Conservation (phyloP, 1,140 invertebrate species). For the Nebria ingens region DNA sequence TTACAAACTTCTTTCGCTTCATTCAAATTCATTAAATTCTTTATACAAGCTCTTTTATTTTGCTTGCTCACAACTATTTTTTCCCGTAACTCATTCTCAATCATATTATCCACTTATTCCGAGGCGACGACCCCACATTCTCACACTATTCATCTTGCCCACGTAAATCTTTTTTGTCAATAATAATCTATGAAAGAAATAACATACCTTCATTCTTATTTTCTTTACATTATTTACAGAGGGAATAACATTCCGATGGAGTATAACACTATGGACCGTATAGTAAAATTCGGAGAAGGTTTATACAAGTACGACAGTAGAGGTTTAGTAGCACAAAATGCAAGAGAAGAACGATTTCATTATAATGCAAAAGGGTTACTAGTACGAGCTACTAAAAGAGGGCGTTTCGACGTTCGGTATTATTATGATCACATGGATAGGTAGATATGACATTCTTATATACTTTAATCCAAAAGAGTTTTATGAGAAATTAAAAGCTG, state of each 20-base stretch:
- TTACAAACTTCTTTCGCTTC: too few relatives aligned
- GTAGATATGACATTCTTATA: conserved; percentile 21
- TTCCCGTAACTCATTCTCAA: too few relatives aligned
- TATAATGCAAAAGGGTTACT: conserved; percentile 89
- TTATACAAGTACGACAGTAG: conserved; percentile 81
- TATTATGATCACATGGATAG: conserved; percentile 84
- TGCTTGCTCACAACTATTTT: too few relatives aligned
- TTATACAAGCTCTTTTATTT: too few relatives aligned
- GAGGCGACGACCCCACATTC: too few relatives aligned
- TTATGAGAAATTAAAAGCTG: not conserved
- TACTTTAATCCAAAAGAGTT: not conserved
- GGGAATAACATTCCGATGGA: conserved; percentile 86
- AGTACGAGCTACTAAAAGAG: conserved; percentile 68
- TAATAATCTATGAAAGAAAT: too few relatives aligned
- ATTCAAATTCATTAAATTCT: too few relatives aligned
- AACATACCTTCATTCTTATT: conserved; percentile 13
- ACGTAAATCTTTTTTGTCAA: too few relatives aligned
- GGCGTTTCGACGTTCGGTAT: conserved; percentile 86
- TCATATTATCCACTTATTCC: too few relatives aligned
- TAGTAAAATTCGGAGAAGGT: conserved; percentile 84
- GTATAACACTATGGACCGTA: conserved; percentile 79
- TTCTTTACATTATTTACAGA: too few relatives aligned
- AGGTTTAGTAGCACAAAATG: conserved; percentile 84
- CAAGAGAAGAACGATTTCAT: conserved; percentile 81
- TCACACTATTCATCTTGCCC: too few relatives aligned